phyloP scores from a whole-genome alignment of 2,797 vertebrate species.

The Takifugu rubripes region DNA sequence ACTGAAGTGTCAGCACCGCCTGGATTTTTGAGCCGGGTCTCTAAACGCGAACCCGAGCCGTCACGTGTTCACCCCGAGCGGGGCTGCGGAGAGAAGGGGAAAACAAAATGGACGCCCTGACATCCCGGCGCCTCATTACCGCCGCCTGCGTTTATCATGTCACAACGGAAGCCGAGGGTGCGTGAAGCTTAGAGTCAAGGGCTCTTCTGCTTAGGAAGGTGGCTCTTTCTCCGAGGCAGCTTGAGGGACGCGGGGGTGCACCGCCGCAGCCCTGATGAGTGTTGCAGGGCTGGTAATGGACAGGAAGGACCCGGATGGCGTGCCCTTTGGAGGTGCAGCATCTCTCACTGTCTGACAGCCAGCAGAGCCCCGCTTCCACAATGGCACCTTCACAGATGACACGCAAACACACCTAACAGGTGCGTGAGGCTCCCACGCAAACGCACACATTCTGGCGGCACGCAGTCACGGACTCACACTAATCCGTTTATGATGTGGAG shows the following conservation, averaged over 20 bases:
- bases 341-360: constrained; percentile 76
- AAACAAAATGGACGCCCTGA: constrained; percentile 67
- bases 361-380: constrained; percentile 67
- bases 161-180: constrained; percentile 66
- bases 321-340: constrained; percentile 73
- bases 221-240: constrained; percentile 60
- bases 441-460: constrained; percentile 49
- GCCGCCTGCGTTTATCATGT: constrained; percentile 67
- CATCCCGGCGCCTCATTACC: constrained; percentile 67
- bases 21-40: neutral
- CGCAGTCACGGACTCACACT: constrained; percentile 6
- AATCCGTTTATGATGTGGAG: constrained; percentile 49
- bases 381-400: constrained; percentile 74
- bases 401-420: constrained; percentile 62
- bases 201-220: constrained; percentile 69
- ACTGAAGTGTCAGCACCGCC: constrained; percentile 6
- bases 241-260: constrained; percentile 69
- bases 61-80: constrained; percentile 3
- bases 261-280: constrained; percentile 70
- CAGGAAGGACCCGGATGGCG: constrained; percentile 70
- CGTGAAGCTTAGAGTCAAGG: constrained; percentile 65
- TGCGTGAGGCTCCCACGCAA: constrained; percentile 48
- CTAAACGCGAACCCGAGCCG: constrained; percentile 12
- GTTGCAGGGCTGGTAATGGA: constrained; percentile 76
- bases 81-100: no score